Evolutionary conservation across 2,888 invertebrate species (phyloP).

Genomic region (Zaprionus bogoriensis): DNA sequence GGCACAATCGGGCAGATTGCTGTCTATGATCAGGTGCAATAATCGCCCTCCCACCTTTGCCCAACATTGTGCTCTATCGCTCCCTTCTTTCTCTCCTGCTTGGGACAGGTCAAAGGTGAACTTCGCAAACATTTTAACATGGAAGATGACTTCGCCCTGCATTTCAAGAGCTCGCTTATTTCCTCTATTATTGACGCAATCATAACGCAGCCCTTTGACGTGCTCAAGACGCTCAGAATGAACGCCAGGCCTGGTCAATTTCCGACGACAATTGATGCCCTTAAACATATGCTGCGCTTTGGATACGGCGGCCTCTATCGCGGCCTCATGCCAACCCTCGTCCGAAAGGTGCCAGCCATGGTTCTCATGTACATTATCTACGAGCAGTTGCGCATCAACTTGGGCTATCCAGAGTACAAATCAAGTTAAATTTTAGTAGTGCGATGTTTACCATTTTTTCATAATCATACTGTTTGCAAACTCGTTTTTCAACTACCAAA

Average conservation of each 20-base stretch:
- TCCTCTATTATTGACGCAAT: slow-evolving; percentile 37
- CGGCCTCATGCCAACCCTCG: slow-evolving; percentile 35
- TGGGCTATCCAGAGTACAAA: slow-evolving; percentile 26
- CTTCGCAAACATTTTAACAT: slow-evolving; percentile 9
- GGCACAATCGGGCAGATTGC: slow-evolving; percentile 49
- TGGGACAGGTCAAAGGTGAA: slow-evolving; percentile 29
- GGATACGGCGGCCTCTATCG: slow-evolving; percentile 41
- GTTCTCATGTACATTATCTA: slow-evolving; percentile 41
- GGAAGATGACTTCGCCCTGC: slow-evolving; percentile 30
- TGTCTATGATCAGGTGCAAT: slow-evolving; percentile 46
- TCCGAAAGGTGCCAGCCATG: slow-evolving; percentile 45
- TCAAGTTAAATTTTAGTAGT: neutral
- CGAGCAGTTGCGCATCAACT: slow-evolving; percentile 45
- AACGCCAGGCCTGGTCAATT: slow-evolving; percentile 26
- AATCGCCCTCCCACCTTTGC: too few relatives aligned
- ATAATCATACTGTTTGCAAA: too few relatives aligned
- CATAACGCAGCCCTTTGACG: slow-evolving; percentile 47
- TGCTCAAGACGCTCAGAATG: slow-evolving; percentile 52
- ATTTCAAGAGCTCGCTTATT: slow-evolving; percentile 35
- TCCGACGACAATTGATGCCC: neutral
- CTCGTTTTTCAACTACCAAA: too few relatives aligned
- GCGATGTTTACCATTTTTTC: neutral
- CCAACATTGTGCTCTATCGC: neutral
- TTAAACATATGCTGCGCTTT: slow-evolving; percentile 38
- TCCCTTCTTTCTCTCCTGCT: too few relatives aligned